Percentiles rank a stretch among this genome's conserved stretches.
Evolutionary conservation across 2,113 vertebrate species (phyloP).

Genomic region (Pyrgilauda ruficollis): DNA sequence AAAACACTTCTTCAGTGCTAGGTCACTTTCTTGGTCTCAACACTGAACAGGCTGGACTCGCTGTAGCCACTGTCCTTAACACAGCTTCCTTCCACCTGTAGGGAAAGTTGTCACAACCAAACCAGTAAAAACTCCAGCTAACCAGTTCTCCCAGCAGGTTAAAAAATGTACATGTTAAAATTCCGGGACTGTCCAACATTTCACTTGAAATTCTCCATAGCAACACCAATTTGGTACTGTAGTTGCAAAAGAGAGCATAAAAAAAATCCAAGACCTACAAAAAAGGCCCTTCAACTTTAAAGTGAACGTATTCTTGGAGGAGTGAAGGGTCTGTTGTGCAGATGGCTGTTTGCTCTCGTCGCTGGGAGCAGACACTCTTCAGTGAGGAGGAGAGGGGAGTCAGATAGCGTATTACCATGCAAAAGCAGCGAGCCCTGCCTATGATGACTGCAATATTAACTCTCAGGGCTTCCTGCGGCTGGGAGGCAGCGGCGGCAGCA

Average conservation of each 20-base stretch:
- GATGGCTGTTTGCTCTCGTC: background rate
- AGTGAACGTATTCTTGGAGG: background rate
- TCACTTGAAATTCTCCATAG: constrained; percentile 28
- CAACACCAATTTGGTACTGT: background rate
- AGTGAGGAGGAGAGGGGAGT: background rate
- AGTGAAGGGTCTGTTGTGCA: background rate
- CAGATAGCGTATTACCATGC: constrained; percentile 24
- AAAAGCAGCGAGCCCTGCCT: constrained; percentile 21
- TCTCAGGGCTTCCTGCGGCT: constrained; percentile 83
- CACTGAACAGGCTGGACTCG: background rate
- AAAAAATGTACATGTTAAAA: constrained; percentile 2
- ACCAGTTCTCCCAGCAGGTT: background rate
- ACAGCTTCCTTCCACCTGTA: background rate
- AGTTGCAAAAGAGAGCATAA: background rate
- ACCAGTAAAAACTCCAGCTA: background rate
- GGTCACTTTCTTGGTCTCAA: background rate
- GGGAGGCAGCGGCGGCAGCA: constrained; percentile 47
- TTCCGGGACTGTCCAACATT: background rate
- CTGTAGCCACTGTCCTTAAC: background rate
- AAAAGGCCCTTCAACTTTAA: constrained; percentile 40
- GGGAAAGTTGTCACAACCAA: background rate
- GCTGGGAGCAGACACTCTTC: background rate
- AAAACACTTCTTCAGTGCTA: background rate
- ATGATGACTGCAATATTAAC: constrained; percentile 76
- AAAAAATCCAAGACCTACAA: background rate